Evolutionary conservation across 2,113 vertebrate genomes (phyloP).

Genomic region (Potamarius usumacintae): DNA sequence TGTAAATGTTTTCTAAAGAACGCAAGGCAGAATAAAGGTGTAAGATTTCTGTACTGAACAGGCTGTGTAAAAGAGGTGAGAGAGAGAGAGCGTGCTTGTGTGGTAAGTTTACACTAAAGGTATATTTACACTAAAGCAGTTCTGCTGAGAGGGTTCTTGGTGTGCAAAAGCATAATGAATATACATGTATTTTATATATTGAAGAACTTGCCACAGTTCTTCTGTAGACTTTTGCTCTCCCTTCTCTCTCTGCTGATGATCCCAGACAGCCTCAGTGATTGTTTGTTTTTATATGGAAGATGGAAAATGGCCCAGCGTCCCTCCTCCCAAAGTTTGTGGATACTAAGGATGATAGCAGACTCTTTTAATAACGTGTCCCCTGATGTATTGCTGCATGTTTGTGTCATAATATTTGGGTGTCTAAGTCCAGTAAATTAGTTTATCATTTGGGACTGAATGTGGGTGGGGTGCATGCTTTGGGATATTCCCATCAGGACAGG

Average conservation of each 20-base stretch:
- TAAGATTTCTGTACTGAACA: too few relatives aligned
- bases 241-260: background rate
- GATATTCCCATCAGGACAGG: constrained; percentile 23
- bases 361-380: background rate
- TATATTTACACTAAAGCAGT: constrained; percentile 18
- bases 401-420: background rate
- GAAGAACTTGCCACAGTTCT: background rate
- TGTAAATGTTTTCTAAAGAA: too few relatives aligned
- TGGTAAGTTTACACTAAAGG: constrained; percentile 4
- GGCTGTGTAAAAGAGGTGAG: background rate
- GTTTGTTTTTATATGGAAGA: background rate
- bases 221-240: constrained; percentile 1
- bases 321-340: background rate
- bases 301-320: background rate
- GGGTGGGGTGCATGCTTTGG: constrained; percentile 32
- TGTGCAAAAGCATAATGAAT: constrained; percentile 5
- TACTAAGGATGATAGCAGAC: background rate
- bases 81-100: background rate
- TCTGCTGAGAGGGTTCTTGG: background rate
- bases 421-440: constrained; percentile 5
- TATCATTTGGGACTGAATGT: constrained; percentile 38
- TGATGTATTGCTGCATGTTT: background rate
- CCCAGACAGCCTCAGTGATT: background rate
- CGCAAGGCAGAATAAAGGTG: too few relatives aligned
- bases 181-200: background rate